Evolutionary conservation across 2,797 vertebrate species (phyloP), one percentile per base, ranked within the genome.

Genomic region (Xyrichtys novacula): DNA sequence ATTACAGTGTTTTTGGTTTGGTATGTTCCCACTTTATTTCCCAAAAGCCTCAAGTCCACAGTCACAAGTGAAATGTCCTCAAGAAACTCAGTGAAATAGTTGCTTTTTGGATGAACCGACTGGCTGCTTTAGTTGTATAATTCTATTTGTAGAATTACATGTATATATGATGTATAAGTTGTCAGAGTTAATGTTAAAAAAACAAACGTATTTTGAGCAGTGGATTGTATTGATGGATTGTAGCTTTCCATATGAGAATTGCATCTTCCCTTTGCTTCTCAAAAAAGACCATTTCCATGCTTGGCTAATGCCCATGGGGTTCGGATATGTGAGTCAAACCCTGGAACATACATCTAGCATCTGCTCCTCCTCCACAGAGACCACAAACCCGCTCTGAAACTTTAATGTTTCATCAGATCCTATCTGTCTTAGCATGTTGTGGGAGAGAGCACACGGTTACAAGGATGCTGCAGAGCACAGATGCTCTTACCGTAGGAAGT

Each of bases 381-480:
- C 75, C 47, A 43, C 55, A 76, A 77, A 48, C 48, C 62, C 38
- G 65, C 49, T 63, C 57, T 83, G 76, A 70, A 80, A 81, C 80
- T 81, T 90, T 50, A 85, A 88, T 83, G 77, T 90, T 86, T 88
- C 54, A 82, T 86, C 65, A 71, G 73, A 71, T 76, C 55, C 61
- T 69, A 58, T 82, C 56, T 44, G 56, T 65, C 32, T 57, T 65
- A 22, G 49, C 74, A 67, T 85, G 65, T 75, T 22, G 47, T 59
- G n/a, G 39, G 39, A 36, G 65, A 76, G 77, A 52, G n/a, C 59
- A 32, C 57, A 38, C 4, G 50, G 48, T 68, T 66, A 17, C 34
- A 38, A 56, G 34, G 57, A 62, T 20, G 36, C 67, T 46, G 57
- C 9, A 1, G 53, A 67, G 48, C 38, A 61, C 22, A 15, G 39